phyloP scores from a whole-genome alignment of 2,113 vertebrate genomes.

The Charina bottae region DNA sequence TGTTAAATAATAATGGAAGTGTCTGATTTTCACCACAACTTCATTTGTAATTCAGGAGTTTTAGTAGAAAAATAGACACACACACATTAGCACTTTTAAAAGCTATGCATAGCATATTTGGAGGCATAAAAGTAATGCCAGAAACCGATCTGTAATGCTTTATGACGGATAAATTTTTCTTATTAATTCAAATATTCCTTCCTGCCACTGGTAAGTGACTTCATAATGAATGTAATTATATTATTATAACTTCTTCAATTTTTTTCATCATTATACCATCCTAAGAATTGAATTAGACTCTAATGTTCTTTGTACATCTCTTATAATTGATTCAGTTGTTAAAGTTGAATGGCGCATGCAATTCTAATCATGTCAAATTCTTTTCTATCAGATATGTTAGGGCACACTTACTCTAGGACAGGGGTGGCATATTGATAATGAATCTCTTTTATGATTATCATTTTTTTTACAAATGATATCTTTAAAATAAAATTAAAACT shows the following conservation, averaged over 20 bases:
- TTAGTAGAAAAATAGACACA: slow-evolving; percentile 52
- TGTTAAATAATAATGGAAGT: slow-evolving; percentile 69
- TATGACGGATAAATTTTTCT: neutral
- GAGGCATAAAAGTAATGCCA: neutral
- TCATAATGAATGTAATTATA: slow-evolving; percentile 31
- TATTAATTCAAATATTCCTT: slow-evolving; percentile 23
- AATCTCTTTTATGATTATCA: neutral
- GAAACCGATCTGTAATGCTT: neutral
- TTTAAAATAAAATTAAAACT: neutral
- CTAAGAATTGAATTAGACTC: slow-evolving; percentile 15
- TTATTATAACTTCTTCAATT: neutral
- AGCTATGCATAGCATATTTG: slow-evolving; percentile 9
- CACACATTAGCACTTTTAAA: slow-evolving; percentile 17
- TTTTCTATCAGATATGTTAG: neutral
- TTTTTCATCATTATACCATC: neutral
- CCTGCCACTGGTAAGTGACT: neutral
- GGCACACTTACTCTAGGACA: neutral
- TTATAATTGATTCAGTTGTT: neutral
- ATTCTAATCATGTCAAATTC: neutral
- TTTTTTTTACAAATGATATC: neutral
- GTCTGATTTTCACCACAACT: slow-evolving; percentile 61
- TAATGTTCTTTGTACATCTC: neutral
- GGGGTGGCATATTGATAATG: neutral
- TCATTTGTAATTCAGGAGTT: slow-evolving; percentile 69
- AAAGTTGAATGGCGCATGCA: slow-evolving; percentile 1